Evolutionary conservation across 2,797 vertebrate genomes (phyloP).

Genomic region (Danio jaintianensis): DNA sequence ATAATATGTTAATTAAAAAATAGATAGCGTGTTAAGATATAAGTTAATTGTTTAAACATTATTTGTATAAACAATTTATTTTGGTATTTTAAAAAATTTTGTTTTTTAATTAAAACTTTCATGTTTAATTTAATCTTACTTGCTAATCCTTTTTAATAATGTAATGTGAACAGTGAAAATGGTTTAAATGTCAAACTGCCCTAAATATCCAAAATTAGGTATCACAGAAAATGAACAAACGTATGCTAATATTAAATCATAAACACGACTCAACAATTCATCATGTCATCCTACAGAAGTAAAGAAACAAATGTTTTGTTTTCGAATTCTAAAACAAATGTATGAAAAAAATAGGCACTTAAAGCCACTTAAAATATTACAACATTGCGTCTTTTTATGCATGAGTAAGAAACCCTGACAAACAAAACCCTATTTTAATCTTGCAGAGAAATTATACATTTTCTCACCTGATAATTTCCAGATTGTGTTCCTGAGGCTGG

Average conservation of each 20-base stretch:
- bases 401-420: constrained; percentile 7
- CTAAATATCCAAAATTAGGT: background rate
- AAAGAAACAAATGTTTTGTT: background rate
- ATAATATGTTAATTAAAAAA: background rate
- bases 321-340: background rate
- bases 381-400: background rate
- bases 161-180: too few relatives aligned
- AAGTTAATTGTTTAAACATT: too few relatives aligned
- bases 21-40: background rate
- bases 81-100: too few relatives aligned
- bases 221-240: background rate
- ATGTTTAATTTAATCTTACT: too few relatives aligned
- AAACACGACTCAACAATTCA: background rate
- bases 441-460: background rate
- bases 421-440: background rate
- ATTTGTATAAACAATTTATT: too few relatives aligned
- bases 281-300: background rate
- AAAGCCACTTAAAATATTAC: background rate
- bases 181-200: too few relatives aligned
- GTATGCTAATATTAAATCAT: background rate
- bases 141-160: too few relatives aligned
- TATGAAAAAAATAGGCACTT: too few relatives aligned
- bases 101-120: too few relatives aligned
- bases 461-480: constrained; percentile 68
- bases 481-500: constrained; percentile 23